A percentile compares a stretch with the other conserved stretches of the same genome.
Evolutionary conservation across 2,888 invertebrate genomes (phyloP).

Genomic region (Steinernema scapterisci): DNA sequence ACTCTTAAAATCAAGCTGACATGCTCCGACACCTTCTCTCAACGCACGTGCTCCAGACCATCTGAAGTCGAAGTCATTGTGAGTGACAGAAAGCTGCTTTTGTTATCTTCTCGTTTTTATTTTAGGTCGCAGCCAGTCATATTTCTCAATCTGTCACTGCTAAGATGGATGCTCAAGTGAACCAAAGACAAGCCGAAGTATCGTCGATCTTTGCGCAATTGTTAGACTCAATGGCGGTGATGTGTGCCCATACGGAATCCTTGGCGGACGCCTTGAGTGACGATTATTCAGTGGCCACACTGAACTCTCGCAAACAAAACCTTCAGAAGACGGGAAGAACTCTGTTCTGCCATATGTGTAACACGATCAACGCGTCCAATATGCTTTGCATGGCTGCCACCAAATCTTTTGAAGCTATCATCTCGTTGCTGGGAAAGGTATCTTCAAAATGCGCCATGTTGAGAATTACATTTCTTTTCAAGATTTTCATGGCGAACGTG

Average conservation of each 20-base stretch:
- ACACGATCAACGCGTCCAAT: not conserved
- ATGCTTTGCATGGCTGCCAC: constrained; percentile 13
- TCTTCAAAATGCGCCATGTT: not conserved
- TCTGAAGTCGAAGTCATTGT: constrained; percentile 28
- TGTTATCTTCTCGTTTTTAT: not conserved
- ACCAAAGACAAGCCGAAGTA: constrained; percentile 46
- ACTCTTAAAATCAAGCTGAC: constrained; percentile 37
- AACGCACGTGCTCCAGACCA: constrained; percentile 25
- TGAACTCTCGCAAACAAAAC: not conserved
- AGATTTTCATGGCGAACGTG: constrained; percentile 55
- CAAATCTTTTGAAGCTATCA: constrained; percentile 8
- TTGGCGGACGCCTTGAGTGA: constrained; percentile 30
- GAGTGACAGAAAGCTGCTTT: not conserved
- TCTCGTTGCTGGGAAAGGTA: constrained; percentile 19
- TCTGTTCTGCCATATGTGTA: not conserved
- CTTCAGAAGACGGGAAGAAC: not conserved
- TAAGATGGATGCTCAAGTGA: constrained; percentile 59
- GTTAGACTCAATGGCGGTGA: constrained; percentile 40
- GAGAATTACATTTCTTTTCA: no score
- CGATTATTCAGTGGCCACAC: not conserved
- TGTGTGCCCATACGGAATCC: constrained; percentile 43
- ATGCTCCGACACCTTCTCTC: constrained; percentile 42
- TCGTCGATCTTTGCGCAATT: constrained; percentile 37
- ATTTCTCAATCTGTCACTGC: constrained; percentile 51
- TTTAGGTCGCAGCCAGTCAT: constrained; percentile 47